Evolutionary conservation across 2,797 vertebrate species (phyloP), one percentile per base, ranked within the genome.

Genomic region (Clarias platycephalus): DNA sequence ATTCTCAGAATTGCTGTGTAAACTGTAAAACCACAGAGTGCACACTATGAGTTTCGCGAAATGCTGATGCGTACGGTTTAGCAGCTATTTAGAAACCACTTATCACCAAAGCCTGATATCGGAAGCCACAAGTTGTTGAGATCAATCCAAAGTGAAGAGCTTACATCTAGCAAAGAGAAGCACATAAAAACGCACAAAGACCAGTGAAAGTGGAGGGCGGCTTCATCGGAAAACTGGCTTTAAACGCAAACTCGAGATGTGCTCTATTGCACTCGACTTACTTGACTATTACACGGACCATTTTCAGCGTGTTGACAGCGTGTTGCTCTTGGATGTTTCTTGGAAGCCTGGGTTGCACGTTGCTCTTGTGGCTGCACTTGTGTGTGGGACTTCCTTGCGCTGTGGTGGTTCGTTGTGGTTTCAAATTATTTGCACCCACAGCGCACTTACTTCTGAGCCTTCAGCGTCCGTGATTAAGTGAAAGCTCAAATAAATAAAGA

Each of bases 71-170:
- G 60, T 68, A 80, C 12, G 58, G 70, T 15, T 31, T 6, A 49
- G 62, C 79, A 44, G 84, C 49, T 22, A 60, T 76, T 67, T 58
- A 55, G 49, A 77, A 77, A 76, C 62, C 84, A 77, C 72, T 31
- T 82, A 49, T 62, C 77, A 81, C 84, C 60, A 31, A 67, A 53
- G 28, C 31, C 31, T 34, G n/a, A 66, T 31, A 13, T 64, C 24
- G 58, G 16, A 81, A 57, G 22, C 66, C 34, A 31, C 67, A 74
- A 71, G 28, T 28, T 31, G 16, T 13, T n/a, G 62, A n/a, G 24
- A 28, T 20, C 1, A 55, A 55, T 44, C 28, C 76, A 66, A 77
- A 80, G 31, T 2, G 34, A 26, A 31, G n/a, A 20, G 24, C 67
- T 34, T 4, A 7, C n/a, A n/a, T 28, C 44, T 57, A n/a, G 28